Conservation (phyloP, 2,113 vertebrate genomes). For the Lota lota region DNA sequence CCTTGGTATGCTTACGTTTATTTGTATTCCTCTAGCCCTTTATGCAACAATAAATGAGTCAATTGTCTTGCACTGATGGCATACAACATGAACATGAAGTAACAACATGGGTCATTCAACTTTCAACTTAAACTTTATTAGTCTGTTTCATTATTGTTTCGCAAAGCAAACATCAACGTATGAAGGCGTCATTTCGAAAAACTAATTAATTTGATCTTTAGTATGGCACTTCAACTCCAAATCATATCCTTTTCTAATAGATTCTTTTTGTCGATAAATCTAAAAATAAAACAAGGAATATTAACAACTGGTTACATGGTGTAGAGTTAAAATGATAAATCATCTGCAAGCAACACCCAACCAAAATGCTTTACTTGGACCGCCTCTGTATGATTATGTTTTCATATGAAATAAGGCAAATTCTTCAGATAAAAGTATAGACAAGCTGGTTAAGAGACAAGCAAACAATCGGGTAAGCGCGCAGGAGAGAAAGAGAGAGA, state of each 20-base stretch:
- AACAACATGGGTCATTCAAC: neutral
- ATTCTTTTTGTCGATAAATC: conserved; percentile 34
- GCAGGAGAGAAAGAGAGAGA: conserved; percentile 22
- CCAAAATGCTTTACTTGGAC: conserved; percentile 47
- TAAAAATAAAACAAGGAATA: conserved; percentile 29
- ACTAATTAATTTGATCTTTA: conserved; percentile 60
- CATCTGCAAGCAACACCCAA: conserved; percentile 61
- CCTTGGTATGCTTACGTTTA: no score
- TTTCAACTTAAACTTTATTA: conserved; percentile 71
- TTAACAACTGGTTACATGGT: conserved; percentile 55
- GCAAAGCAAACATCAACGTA: conserved; percentile 82
- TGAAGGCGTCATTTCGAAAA: conserved; percentile 78
- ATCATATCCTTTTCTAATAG: conserved; percentile 47
- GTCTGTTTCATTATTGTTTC: conserved; percentile 72
- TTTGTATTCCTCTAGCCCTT: no score
- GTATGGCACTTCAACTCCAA: conserved; percentile 70
- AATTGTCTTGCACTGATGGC: no score
- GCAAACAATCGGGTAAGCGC: conserved; percentile 5
- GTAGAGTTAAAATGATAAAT: conserved; percentile 59
- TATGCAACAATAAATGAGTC: no score
- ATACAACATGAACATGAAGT: no score
- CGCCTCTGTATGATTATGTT: conserved; percentile 51
- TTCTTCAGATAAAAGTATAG: conserved; percentile 59
- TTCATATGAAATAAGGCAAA: conserved; percentile 76
- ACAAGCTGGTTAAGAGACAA: conserved; percentile 68